These are phyloP conservation scores for Petaurus breviceps DNA, from an alignment of 2,113 vertebrate genomes.

Conservation along the genomic window DNA sequence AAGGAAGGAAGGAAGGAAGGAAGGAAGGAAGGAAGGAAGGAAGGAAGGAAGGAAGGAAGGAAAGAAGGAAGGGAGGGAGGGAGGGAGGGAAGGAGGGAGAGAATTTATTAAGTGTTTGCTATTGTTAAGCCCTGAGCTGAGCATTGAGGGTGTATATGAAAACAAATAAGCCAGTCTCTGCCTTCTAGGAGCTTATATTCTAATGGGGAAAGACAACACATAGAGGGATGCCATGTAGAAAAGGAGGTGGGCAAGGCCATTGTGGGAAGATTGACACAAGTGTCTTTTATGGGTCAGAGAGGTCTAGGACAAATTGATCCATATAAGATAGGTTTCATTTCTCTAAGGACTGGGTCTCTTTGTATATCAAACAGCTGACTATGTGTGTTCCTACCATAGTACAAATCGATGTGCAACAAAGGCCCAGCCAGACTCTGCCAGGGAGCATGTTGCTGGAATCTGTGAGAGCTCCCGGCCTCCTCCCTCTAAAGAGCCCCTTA, in stretches of 20 bases:
- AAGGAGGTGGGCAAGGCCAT: neutral
- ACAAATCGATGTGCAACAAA: constrained; percentile 49
- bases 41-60: neutral
- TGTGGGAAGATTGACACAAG: neutral
- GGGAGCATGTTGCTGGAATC: constrained; percentile 8
- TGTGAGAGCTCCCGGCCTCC: constrained; percentile 50
- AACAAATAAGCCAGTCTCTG: neutral
- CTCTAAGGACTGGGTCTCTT: neutral
- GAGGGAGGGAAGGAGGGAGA: too few relatives aligned
- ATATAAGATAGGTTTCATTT: neutral
- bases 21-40: too few relatives aligned
- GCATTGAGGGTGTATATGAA: neutral
- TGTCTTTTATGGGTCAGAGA: neutral
- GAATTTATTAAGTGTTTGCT: neutral
- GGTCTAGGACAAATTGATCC: neutral
- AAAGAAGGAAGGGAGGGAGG: too few relatives aligned
- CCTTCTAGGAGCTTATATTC: neutral
- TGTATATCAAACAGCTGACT: neutral
- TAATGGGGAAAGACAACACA: neutral
- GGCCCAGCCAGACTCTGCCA: neutral
- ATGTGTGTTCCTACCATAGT: constrained; percentile 20
- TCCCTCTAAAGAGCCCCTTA: constrained; percentile 68
- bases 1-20: neutral
- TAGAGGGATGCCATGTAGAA: neutral
- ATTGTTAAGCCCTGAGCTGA: neutral